phyloP scores from a whole-genome alignment of 2,113 vertebrate genomes.

The Brachyhypopomus gauderio region DNA sequence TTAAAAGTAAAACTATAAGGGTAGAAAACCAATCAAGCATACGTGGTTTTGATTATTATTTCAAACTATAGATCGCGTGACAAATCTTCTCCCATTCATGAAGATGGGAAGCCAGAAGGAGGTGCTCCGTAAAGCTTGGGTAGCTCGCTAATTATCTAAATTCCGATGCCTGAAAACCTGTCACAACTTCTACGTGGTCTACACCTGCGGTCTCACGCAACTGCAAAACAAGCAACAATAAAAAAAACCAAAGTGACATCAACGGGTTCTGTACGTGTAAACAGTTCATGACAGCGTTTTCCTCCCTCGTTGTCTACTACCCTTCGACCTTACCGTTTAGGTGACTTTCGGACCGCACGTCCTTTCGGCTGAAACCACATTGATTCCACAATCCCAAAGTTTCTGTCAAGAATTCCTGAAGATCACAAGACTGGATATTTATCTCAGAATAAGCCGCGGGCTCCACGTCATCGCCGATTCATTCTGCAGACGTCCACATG shows the following conservation, averaged over 20 bases:
- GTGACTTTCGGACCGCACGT: slow-evolving; percentile 80
- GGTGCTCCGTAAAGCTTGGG: not conserved
- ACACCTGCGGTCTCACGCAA: slow-evolving; percentile 1
- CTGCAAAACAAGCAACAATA: not conserved
- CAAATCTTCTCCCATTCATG: not conserved
- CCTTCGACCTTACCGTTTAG: slow-evolving; percentile 72
- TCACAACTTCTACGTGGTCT: not conserved
- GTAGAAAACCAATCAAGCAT: too few species aligned
- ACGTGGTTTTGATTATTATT: too few species aligned
- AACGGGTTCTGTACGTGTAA: too few species aligned
- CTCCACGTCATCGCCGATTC: not conserved
- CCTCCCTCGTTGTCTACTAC: not conserved
- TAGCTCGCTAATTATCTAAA: slow-evolving; percentile 4
- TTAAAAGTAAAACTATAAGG: too few species aligned
- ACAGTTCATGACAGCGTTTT: too few species aligned
- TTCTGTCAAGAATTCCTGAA: slow-evolving; percentile 17
- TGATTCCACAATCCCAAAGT: slow-evolving; percentile 62
- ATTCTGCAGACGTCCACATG: not conserved
- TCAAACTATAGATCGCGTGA: not conserved
- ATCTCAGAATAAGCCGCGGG: not conserved
- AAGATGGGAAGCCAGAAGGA: not conserved
- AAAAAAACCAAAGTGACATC: not conserved
- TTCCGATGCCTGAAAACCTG: slow-evolving; percentile 8
- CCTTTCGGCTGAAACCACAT: slow-evolving; percentile 77
- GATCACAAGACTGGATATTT: not conserved